A percentile compares a stretch with the other conserved stretches of the same genome.
Evolutionary conservation across 2,113 vertebrate genomes (phyloP).

Genomic region (Thalassarche chlororhynchos): DNA sequence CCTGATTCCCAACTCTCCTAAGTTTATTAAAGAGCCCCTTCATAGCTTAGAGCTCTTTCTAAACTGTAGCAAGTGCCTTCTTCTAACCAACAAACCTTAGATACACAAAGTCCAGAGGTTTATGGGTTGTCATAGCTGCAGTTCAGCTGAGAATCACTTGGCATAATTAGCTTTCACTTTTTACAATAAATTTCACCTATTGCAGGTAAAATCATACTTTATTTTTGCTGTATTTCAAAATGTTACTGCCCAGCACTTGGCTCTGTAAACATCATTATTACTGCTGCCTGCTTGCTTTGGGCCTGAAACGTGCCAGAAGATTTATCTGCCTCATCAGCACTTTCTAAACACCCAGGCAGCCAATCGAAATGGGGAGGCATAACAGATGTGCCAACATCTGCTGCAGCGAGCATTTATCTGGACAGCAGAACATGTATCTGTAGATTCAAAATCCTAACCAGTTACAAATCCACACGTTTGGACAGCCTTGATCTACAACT

Average conservation of each 20-base stretch:
- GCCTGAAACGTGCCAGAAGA: slow-evolving; percentile 19
- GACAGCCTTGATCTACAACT: slow-evolving; percentile 5
- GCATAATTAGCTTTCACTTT: neutral
- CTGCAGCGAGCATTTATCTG: slow-evolving; percentile 35
- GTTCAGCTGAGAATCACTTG: neutral
- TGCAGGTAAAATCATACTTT: neutral
- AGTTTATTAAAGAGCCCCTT: neutral
- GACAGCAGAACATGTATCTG: neutral
- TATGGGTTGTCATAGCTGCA: neutral
- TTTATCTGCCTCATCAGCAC: slow-evolving; percentile 56
- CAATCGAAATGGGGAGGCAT: slow-evolving; percentile 7
- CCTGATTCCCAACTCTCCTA: neutral
- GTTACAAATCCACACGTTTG: neutral
- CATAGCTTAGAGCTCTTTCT: neutral
- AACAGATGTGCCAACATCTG: slow-evolving; percentile 66
- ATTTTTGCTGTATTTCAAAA: slow-evolving; percentile 29
- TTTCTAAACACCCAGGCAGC: slow-evolving; percentile 38
- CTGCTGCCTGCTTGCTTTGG: slow-evolving; percentile 7
- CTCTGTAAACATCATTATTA: slow-evolving; percentile 13
- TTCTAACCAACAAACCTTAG: neutral
- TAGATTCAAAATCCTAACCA: neutral
- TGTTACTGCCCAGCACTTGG: neutral
- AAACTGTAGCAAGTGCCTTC: neutral
- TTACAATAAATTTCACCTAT: neutral
- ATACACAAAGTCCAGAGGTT: neutral